Percentiles rank a stretch among this genome's conserved stretches.
Evolutionary conservation across 2,113 vertebrate species (phyloP).

Genomic region (Raphicerus campestris): DNA sequence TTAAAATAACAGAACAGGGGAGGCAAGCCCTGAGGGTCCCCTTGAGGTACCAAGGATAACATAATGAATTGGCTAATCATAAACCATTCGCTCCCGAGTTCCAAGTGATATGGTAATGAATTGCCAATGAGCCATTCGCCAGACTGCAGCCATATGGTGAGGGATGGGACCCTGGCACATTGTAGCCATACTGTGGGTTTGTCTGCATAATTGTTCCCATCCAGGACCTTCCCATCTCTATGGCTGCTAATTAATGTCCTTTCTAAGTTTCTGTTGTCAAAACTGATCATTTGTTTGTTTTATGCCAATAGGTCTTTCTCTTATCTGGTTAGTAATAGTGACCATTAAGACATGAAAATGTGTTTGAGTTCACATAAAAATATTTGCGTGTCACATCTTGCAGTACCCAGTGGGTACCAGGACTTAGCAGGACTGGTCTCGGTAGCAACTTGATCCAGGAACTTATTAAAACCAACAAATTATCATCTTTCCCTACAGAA

Average conservation of each 20-base stretch:
- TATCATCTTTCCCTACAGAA: constrained; percentile 53
- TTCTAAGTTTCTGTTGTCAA: constrained; percentile 73
- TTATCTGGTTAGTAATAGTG: constrained; percentile 59
- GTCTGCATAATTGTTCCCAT: constrained; percentile 64
- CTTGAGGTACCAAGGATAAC: constrained; percentile 55
- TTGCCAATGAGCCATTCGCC: constrained; percentile 67
- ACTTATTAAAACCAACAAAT: constrained; percentile 63
- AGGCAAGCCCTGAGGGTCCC: constrained; percentile 58
- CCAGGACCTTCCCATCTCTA: constrained; percentile 60
- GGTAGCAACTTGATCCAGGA: constrained; percentile 15
- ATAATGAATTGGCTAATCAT: constrained; percentile 75
- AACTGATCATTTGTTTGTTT: constrained; percentile 68
- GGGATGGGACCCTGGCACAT: constrained; percentile 68
- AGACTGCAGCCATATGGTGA: constrained; percentile 76
- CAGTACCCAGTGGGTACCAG: not conserved
- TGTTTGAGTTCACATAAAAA: constrained; percentile 52
- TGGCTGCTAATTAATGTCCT: constrained; percentile 69
- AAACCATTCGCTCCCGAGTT: constrained; percentile 59
- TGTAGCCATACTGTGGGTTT: constrained; percentile 70
- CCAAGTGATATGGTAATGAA: constrained; percentile 72
- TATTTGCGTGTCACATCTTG: constrained; percentile 13
- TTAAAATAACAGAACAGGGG: constrained; percentile 69
- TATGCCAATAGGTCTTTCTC: constrained; percentile 45
- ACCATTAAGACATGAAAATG: constrained; percentile 64
- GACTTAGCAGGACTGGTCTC: not conserved